Evolutionary conservation across 2,797 vertebrate species (phyloP).

Genomic region (Arnoldichthys spilopterus): DNA sequence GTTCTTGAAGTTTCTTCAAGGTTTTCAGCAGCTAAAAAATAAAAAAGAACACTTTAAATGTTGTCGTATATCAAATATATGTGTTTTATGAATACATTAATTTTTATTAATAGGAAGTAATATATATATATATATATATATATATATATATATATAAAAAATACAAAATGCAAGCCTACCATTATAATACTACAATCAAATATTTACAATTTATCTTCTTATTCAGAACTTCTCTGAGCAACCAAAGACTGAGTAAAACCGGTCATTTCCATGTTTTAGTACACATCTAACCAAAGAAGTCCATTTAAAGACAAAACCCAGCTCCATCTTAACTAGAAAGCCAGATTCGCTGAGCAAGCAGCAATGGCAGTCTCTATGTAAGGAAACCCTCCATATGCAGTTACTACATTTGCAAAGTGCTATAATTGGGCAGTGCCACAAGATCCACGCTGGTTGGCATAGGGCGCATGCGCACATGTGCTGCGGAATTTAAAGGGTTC

Average conservation of each 20-base stretch:
- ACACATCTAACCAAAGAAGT: not conserved
- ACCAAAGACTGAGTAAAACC: too few relatives aligned
- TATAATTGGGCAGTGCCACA: conserved; percentile 75
- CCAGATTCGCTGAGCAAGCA: conserved; percentile 76
- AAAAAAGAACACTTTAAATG: too few relatives aligned
- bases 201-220: too few relatives aligned
- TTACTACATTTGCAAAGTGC: conserved; percentile 69
- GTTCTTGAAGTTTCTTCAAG: conserved; percentile 80
- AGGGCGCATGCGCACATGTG: not conserved
- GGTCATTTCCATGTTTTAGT: not conserved
- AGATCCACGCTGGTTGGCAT: conserved; percentile 39
- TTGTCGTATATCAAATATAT: too few relatives aligned
- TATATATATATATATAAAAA: too few relatives aligned
- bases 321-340: conserved; percentile 45
- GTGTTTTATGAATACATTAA: too few relatives aligned
- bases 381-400: conserved; percentile 64
- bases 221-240: too few relatives aligned
- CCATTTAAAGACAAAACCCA: conserved; percentile 30
- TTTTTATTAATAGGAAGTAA: too few relatives aligned
- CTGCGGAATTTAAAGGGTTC: not conserved
- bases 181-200: too few relatives aligned
- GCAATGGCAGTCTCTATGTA: conserved; percentile 73
- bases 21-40: conserved; percentile 80
- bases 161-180: too few relatives aligned
- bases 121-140: not conserved